Evolutionary conservation across 1,140 invertebrate genomes (phyloP).

Genomic region (Rhopalosiphum padi): DNA sequence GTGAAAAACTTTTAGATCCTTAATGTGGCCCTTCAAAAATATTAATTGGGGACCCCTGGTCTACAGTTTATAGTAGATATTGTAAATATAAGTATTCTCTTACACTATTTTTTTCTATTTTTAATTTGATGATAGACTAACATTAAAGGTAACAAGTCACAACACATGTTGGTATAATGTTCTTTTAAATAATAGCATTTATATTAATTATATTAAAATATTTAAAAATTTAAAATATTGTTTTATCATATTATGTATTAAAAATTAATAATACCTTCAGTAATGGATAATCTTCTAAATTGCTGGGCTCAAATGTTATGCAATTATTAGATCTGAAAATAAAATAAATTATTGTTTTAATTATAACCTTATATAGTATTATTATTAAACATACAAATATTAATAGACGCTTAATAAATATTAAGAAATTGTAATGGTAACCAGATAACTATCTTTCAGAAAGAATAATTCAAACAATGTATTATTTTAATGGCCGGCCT

Average conservation of each 20-base stretch:
- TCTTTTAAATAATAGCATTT: not conserved
- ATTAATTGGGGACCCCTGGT: too few species aligned
- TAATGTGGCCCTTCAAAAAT: too few species aligned
- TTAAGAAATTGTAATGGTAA: not conserved
- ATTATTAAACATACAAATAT: not conserved
- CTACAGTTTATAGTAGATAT: too few species aligned
- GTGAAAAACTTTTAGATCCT: too few species aligned
- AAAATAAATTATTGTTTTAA: not conserved
- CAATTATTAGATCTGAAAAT: not conserved
- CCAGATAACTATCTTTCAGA: not conserved
- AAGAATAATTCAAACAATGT: not conserved
- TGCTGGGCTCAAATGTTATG: constrained; percentile 20
- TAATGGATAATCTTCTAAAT: constrained; percentile 27
- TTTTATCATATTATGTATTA: not conserved
- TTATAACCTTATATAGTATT: not conserved
- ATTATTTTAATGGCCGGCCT: not conserved
- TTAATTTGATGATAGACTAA: too few species aligned
- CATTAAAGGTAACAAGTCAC: not conserved
- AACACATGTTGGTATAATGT: not conserved
- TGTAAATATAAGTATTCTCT: too few species aligned
- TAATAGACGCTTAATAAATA: not conserved
- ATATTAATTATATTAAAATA: not conserved
- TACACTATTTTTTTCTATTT: too few species aligned
- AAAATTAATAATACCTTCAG: not conserved
- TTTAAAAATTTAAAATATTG: not conserved